A percentile compares a stretch with the other conserved stretches of the same genome.
phyloP scores from a whole-genome alignment of 1,140 invertebrate genomes.

The Drosophila ogumai region DNA sequence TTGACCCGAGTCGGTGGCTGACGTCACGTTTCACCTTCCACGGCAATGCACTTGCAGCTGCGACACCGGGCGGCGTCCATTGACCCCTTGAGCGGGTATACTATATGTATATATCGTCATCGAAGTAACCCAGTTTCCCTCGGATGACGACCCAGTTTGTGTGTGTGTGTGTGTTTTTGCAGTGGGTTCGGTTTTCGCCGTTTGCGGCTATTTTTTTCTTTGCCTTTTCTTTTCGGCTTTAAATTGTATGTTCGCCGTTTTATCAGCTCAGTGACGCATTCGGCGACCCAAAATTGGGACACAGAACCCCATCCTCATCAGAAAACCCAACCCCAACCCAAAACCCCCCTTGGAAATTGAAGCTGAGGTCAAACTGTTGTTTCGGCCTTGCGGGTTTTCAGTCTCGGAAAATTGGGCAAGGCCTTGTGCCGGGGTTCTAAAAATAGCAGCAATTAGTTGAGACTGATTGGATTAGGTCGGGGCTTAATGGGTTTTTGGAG shows the following conservation, averaged over 20 bases:
- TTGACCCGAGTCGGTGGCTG: conserved; percentile 51
- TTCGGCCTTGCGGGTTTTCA: conserved; percentile 34
- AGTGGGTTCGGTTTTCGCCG: conserved; percentile 57
- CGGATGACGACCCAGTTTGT: conserved; percentile 46
- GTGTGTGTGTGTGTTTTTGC: conserved; percentile 47
- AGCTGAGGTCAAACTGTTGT: conserved; percentile 45
- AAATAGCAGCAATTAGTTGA: conserved; percentile 53
- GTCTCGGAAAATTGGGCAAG: conserved; percentile 38
- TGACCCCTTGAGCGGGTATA: conserved; percentile 50
- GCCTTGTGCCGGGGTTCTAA: conserved; percentile 35
- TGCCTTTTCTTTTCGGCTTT: conserved; percentile 31
- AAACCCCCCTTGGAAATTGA: conserved; percentile 9
- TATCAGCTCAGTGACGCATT: conserved; percentile 67
- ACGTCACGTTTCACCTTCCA: conserved; percentile 81
- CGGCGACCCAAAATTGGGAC: conserved; percentile 58
- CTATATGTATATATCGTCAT: conserved; percentile 15
- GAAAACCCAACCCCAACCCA: not conserved
- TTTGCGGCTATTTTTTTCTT: conserved; percentile 18
- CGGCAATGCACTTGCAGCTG: conserved; percentile 65
- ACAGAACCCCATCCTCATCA: conserved; percentile 9
- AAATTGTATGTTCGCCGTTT: conserved; percentile 38
- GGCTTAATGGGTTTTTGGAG: conserved; percentile 19
- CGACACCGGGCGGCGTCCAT: conserved; percentile 51
- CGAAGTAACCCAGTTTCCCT: conserved; percentile 72
- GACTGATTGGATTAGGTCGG: conserved; percentile 24